Conservation (phyloP, 2,797 vertebrate species). For the Echiichthys vipera region DNA sequence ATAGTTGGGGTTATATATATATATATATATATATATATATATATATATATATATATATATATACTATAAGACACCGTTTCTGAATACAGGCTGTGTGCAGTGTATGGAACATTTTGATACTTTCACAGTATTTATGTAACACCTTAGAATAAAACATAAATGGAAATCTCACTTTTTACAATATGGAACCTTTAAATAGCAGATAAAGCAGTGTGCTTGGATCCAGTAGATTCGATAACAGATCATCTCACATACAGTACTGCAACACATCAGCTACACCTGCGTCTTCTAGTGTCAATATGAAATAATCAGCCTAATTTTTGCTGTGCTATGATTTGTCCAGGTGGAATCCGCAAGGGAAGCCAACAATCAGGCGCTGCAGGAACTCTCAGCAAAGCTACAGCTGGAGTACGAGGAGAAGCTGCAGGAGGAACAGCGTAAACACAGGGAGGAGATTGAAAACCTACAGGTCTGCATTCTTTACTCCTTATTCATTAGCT, state of each 20-base stretch:
- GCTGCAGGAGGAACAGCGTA: slow-evolving; percentile 87
- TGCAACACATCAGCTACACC: slow-evolving; percentile 12
- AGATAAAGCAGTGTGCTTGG: background rate
- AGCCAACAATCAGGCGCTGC: slow-evolving; percentile 88
- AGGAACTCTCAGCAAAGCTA: slow-evolving; percentile 90
- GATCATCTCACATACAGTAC: background rate
- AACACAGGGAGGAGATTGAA: slow-evolving; percentile 91
- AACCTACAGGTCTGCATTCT: slow-evolving; percentile 87
- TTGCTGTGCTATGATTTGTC: slow-evolving; percentile 44
- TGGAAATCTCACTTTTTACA: too few species aligned
- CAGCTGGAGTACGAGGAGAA: slow-evolving; percentile 90
- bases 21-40: too few species aligned
- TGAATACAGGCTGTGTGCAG: too few species aligned
- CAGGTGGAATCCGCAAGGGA: slow-evolving; percentile 92
- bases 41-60: too few species aligned
- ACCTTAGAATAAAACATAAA: too few species aligned
- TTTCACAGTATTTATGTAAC: too few species aligned
- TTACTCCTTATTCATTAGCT: slow-evolving; percentile 29
- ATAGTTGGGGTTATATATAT: too few species aligned
- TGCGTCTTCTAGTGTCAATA: slow-evolving; percentile 14
- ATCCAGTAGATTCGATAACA: slow-evolving; percentile 9
- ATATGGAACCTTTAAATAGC: too few species aligned
- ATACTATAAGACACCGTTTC: too few species aligned
- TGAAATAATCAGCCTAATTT: slow-evolving; percentile 34
- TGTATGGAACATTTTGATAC: too few species aligned